phyloP scores from a whole-genome alignment of 1,140 invertebrate genomes.

The Delia radicum region DNA sequence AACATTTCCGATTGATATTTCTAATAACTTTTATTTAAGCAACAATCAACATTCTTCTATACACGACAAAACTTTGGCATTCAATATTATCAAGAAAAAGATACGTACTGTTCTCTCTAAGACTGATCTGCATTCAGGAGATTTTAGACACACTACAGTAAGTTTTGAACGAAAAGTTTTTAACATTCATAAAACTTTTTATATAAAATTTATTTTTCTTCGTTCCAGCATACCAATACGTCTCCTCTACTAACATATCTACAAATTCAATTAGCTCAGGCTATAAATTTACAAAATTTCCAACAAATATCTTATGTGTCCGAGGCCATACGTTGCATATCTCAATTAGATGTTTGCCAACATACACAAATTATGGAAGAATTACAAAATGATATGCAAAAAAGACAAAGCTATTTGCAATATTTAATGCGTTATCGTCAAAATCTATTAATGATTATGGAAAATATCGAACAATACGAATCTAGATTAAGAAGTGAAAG shows the following conservation, averaged over 20 bases:
- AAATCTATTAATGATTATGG: slow-evolving; percentile 75
- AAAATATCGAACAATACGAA: slow-evolving; percentile 73
- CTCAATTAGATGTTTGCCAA: slow-evolving; percentile 71
- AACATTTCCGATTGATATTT: neutral
- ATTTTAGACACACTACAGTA: slow-evolving; percentile 50
- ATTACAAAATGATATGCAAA: slow-evolving; percentile 79
- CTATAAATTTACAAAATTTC: slow-evolving; percentile 81
- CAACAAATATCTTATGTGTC: slow-evolving; percentile 77
- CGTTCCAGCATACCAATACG: slow-evolving; percentile 37
- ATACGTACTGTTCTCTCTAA: slow-evolving; percentile 87
- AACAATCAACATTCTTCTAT: slow-evolving; percentile 6
- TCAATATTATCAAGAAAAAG: slow-evolving; percentile 89
- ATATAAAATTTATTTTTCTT: neutral
- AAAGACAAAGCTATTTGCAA: slow-evolving; percentile 77
- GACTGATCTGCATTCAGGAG: slow-evolving; percentile 66
- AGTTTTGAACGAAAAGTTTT: slow-evolving; percentile 7
- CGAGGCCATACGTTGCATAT: slow-evolving; percentile 78
- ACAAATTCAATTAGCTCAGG: slow-evolving; percentile 81
- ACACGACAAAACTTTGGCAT: slow-evolving; percentile 51
- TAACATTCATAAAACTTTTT: too few species aligned
- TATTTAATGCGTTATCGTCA: slow-evolving; percentile 84
- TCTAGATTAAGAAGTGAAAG: slow-evolving; percentile 71
- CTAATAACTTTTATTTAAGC: neutral
- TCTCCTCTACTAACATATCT: slow-evolving; percentile 61
- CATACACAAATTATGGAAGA: slow-evolving; percentile 76